Percentiles rank a stretch among this genome's conserved stretches.
Evolutionary conservation across 2,888 invertebrate species (phyloP).

Genomic region (Drepanosiphum platanoidis): DNA sequence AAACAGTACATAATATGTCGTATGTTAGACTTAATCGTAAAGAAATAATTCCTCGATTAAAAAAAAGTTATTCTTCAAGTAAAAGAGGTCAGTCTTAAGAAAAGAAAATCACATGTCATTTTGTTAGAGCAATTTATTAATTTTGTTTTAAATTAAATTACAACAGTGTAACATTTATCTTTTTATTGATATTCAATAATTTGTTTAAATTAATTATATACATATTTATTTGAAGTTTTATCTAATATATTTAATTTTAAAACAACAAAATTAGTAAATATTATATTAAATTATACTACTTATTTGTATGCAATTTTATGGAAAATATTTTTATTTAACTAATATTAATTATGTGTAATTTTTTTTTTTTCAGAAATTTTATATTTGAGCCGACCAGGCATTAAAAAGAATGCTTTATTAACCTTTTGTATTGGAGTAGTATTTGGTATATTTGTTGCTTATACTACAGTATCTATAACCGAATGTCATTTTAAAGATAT

Average conservation of each 20-base stretch:
- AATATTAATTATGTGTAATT: background rate
- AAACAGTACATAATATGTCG: slow-evolving; percentile 15
- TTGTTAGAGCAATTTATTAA: background rate
- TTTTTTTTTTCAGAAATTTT: slow-evolving; percentile 50
- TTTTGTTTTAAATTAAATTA: slow-evolving; percentile 4
- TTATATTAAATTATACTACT: too few species aligned
- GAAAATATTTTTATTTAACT: background rate
- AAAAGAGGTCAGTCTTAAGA: slow-evolving; percentile 15
- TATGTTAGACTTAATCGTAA: slow-evolving; percentile 7
- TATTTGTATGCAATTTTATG: background rate
- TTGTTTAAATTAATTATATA: background rate
- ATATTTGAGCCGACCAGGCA: slow-evolving; percentile 35
- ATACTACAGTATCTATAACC: slow-evolving; percentile 50
- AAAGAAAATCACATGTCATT: background rate
- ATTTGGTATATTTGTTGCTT: slow-evolving; percentile 60
- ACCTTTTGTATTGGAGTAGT: slow-evolving; percentile 51
- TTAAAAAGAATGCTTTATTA: slow-evolving; percentile 52
- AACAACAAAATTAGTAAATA: background rate
- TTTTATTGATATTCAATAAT: background rate
- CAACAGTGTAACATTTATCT: too few species aligned
- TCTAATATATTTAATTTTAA: background rate
- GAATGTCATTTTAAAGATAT: slow-evolving; percentile 53
- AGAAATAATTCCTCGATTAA: slow-evolving; percentile 10
- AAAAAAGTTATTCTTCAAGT: slow-evolving; percentile 9
- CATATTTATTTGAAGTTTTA: background rate